Evolutionary conservation across 2,113 vertebrate genomes (phyloP).

Genomic region (Coreoperca whiteheadi): DNA sequence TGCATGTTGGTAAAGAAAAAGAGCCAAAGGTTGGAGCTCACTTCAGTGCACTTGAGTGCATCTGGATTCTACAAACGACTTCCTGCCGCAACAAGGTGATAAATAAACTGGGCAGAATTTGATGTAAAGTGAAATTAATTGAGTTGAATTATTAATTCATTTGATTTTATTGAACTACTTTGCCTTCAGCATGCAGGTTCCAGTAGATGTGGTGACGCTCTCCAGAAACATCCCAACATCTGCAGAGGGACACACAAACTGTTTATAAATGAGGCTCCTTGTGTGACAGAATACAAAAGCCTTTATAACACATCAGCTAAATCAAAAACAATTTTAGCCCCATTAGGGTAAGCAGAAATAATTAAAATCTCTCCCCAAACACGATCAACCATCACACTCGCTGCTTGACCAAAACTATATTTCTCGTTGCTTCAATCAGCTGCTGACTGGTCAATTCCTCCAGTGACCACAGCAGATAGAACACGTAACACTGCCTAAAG

Average conservation of each 20-base stretch:
- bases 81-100: neutral
- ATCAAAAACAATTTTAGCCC: conserved; percentile 49
- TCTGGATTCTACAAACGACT: neutral
- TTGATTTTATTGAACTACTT: neutral
- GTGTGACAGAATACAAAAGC: conserved; percentile 55
- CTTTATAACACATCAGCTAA: conserved; percentile 54
- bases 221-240: neutral
- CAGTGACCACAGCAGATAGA: conserved; percentile 60
- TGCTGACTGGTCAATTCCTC: conserved; percentile 63
- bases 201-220: neutral
- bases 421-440: conserved; percentile 64
- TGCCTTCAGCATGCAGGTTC: neutral
- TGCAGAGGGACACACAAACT: neutral
- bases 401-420: conserved; percentile 70
- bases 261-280: conserved; percentile 66
- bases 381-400: conserved; percentile 42
- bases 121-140: neutral
- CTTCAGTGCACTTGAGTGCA: neutral
- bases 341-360: conserved; percentile 60
- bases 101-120: neutral
- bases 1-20: neutral
- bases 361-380: conserved; percentile 59
- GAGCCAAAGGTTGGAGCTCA: neutral
- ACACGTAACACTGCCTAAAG: conserved; percentile 67
- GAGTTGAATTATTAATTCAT: neutral